Percentiles rank a stretch among this genome's conserved stretches.
These are phyloP conservation scores for Scolopax rusticola DNA, from an alignment of 2,797 vertebrate species.

Conservation along the genomic window DNA sequence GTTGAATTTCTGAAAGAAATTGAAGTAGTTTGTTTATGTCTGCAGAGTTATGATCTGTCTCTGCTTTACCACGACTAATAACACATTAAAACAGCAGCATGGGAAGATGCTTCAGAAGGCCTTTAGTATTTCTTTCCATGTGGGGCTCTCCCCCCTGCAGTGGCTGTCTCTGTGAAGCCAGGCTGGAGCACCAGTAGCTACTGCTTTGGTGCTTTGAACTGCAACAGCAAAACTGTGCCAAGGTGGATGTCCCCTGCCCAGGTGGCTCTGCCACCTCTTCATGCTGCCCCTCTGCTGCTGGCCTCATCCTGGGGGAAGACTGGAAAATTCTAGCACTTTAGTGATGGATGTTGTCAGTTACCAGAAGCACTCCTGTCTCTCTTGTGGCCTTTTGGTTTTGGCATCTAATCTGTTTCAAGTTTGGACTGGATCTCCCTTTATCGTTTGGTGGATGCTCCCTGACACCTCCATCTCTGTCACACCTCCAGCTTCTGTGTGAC, in stretches of 20 bases:
- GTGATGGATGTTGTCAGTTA: neutral
- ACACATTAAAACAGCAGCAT: neutral
- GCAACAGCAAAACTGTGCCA: neutral
- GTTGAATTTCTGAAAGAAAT: neutral
- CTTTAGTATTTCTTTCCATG: neutral
- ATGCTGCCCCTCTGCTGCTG: neutral
- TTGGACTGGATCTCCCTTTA: neutral
- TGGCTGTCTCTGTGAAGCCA: neutral
- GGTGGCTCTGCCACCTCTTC: accelerated
- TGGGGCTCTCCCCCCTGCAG: neutral
- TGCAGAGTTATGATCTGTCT: neutral
- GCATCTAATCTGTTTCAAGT: neutral
- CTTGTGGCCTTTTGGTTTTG: neutral
- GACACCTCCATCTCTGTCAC: neutral
- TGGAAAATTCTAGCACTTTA: neutral
- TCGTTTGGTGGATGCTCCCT: neutral
- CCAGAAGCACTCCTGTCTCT: neutral
- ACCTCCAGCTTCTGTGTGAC: neutral
- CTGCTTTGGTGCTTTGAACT: accelerated
- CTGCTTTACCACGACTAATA: neutral
- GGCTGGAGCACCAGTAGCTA: accelerated
- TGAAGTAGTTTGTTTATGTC: neutral
- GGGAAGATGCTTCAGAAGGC: accelerated
- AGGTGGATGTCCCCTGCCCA: neutral
- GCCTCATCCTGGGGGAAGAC: accelerated